Conservation (phyloP, 2,113 vertebrate genomes). For the Neopipo cinnamomea region DNA sequence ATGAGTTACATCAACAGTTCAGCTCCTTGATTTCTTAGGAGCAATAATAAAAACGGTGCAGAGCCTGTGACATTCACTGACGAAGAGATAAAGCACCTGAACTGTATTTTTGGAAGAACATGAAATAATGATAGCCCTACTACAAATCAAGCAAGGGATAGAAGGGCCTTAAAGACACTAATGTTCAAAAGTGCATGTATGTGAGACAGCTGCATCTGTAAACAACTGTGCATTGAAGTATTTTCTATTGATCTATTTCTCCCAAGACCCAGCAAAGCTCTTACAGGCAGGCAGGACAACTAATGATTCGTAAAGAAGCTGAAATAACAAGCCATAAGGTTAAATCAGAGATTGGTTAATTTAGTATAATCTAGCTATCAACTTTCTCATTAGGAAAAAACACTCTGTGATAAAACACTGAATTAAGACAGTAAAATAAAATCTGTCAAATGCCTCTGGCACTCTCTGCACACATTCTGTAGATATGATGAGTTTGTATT, state of each 20-base stretch:
- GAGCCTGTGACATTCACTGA: neutral
- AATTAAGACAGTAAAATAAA: neutral
- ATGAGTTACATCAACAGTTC: neutral
- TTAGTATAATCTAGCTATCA: neutral
- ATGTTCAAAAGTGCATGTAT: neutral
- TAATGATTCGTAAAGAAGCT: neutral
- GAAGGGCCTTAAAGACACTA: neutral
- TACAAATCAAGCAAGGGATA: neutral
- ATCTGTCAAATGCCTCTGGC: neutral
- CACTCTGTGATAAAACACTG: neutral
- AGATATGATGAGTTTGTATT: neutral
- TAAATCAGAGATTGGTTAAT: neutral
- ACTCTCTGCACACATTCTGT: neutral
- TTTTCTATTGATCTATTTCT: neutral
- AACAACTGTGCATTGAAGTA: neutral
- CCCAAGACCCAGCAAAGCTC: fast-evolving
- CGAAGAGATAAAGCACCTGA: neutral
- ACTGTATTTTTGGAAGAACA: neutral
- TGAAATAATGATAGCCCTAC: neutral
- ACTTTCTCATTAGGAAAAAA: neutral
- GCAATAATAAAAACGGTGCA: neutral
- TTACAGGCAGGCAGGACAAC: neutral
- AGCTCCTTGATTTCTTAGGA: neutral
- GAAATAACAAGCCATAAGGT: neutral
- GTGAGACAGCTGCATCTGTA: neutral